Base-by-base conservation (phyloP, 2,797 vertebrate species). In the Simalia tracyae region DNA sequence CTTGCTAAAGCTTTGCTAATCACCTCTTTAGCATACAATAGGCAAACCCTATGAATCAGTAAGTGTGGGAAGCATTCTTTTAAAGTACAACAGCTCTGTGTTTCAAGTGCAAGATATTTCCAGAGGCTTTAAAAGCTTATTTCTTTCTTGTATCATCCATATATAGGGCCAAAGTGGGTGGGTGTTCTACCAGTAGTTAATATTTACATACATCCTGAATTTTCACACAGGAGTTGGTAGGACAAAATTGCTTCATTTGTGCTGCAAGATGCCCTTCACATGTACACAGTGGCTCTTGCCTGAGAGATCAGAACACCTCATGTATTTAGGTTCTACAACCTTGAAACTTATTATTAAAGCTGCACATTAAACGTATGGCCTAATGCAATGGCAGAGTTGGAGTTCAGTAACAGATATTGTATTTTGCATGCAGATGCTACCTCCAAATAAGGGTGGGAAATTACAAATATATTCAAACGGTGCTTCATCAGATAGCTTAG, bases 81-180 rank as follows among this genome's bases (percentile, higher is more conserved):
- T 68, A 66, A 64, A 31, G 4, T n/a, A n/a, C 28, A 66, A 59
- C 11, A 8, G 54, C 24, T 85, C 8, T 36, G 11, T 36, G n/a
- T 14, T 42, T 84, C 59, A 14, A 4, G 95, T 87, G 91, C 84
- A 91, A 93, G 92, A 91, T 96, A 95, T 96, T 96, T 94, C 91
- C 93, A 95, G 94, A 94, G 59, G 0, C 90, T 94, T 94, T 94
- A 94, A 64, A 93, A 31, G 0, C 26, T 87, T 89, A 94, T 91
- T n/a, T 95, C 93, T 95, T 9, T 95, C 63, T 89, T 92, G 89
- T 95, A 96, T 93, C 88, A 95, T 93, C 95, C 87, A 68, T 31
- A 89, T 5, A 89, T 26, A 86, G 50, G 11, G 10, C 24, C 46
- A 54, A 84, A 66, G 11, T 11, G 28, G 28, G n/a, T n/a, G 11